Base-by-base conservation (phyloP, 64 coral and sea anemone species). In the Montipora capricornis region DNA sequence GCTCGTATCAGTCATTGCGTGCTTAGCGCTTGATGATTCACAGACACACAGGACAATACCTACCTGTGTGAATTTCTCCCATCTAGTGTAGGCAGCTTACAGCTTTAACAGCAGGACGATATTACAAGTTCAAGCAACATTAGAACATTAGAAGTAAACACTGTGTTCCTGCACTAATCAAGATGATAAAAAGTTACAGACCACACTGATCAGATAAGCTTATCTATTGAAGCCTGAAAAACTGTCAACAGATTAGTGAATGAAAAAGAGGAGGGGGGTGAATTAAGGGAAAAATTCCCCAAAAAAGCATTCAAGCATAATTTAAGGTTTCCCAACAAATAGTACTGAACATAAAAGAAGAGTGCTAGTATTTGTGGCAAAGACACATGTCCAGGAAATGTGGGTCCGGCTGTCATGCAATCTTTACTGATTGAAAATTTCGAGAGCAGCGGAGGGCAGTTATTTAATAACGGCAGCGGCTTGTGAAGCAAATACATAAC, bases 1-100 rank as follows among this genome's bases (percentile, higher is more conserved):
- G 5, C 52, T 79, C 49, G 45, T 79, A 79, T 79, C 77, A 79
- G 77, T n/a, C 16, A 79, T 77, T 77, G 75, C 29, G 49, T 79
- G 77, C 77, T n/a, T 17, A 13, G 44, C 19, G 16, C 77, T 79
- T 79, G 49, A 51, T 51, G 47, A 52, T 79, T 79, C 49, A 0
- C 77, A 53, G 19, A n/a, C 68, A 24, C 68, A 20, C 60, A 22
- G 68, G 68, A 71, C 68, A 71, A 71, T 71, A 71, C 68, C 68
- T 5, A 71, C 68, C 68, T 19, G 77, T 79, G 77, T 51, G 2
- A 79, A 52, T 79, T 79, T 79, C 49, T 17, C 14, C 60, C 60
- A 64, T 64, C 49, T 17, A 79, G 52, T 50, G 45, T 79, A 19
- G 49, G 77, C 77, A 79, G 47, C 12, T 79, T 79, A 79, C 47